Conservation (phyloP, 2,888 invertebrate species). For the Aleiodes leptofemur region DNA sequence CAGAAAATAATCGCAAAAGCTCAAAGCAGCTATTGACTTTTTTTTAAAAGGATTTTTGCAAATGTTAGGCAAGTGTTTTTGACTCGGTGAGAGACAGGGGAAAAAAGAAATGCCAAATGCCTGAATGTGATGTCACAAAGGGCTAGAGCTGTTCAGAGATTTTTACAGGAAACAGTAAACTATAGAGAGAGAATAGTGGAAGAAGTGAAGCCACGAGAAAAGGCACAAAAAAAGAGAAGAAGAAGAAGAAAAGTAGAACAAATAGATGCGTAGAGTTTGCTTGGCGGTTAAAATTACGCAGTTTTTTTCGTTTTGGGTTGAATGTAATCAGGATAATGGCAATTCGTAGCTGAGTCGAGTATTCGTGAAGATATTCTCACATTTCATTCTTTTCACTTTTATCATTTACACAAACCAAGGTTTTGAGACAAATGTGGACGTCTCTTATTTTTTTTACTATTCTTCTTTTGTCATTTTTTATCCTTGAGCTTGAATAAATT, state of each 20-base stretch:
- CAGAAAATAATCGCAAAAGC: too few relatives aligned
- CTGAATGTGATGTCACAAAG: slow-evolving; percentile 22
- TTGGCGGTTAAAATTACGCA: slow-evolving; percentile 41
- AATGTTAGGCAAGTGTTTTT: slow-evolving; percentile 1
- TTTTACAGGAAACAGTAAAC: neutral
- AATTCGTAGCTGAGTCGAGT: slow-evolving; percentile 50
- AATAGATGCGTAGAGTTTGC: slow-evolving; percentile 55
- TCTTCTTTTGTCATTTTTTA: slow-evolving; percentile 34
- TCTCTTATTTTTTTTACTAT: slow-evolving; percentile 24
- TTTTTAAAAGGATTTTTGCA: neutral
- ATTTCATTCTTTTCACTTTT: slow-evolving; percentile 8
- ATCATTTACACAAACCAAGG: slow-evolving; percentile 46
- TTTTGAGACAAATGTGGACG: slow-evolving; percentile 35
- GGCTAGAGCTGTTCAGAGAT: slow-evolving; percentile 1
- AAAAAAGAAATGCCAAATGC: neutral
- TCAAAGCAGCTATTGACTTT: too few relatives aligned
- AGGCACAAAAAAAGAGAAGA: neutral
- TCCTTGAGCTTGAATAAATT: slow-evolving; percentile 22
- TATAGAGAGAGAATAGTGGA: slow-evolving; percentile 13
- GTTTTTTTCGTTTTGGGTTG: slow-evolving; percentile 34
- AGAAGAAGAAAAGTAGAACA: neutral
- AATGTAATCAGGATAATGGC: slow-evolving; percentile 70
- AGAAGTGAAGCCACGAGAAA: neutral
- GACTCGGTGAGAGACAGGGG: slow-evolving; percentile 4
- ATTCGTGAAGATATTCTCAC: slow-evolving; percentile 2